Evolutionary conservation across 2,113 vertebrate genomes (phyloP).

Genomic region (Grallaria varia): DNA sequence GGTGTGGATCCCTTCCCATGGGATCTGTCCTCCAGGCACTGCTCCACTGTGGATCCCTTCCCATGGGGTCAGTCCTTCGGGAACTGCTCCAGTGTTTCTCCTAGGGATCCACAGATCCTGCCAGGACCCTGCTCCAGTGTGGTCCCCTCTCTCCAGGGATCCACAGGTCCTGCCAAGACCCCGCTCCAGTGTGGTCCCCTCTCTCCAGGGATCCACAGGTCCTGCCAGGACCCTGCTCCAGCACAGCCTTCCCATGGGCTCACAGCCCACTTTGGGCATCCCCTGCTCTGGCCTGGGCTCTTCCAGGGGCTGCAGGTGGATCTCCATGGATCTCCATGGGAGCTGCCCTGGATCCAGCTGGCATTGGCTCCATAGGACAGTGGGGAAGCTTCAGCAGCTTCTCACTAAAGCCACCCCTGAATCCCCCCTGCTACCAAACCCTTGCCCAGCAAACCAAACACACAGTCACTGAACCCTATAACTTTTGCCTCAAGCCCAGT

Average conservation of each 20-base stretch:
- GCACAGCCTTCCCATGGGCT: background rate
- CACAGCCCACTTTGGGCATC: background rate
- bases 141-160: background rate
- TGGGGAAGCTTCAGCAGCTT: background rate
- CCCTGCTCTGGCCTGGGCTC: background rate
- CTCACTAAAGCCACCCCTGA: background rate
- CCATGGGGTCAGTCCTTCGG: background rate
- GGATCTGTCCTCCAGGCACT: background rate
- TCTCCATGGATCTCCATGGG: background rate
- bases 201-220: background rate
- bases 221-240: background rate
- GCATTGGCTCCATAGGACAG: fast-evolving
- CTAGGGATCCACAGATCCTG: no score
- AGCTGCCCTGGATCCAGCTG: fast-evolving
- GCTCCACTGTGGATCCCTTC: background rate
- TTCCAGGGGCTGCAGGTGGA: background rate
- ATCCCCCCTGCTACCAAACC: background rate
- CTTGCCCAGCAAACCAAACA: background rate
- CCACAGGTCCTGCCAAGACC: background rate
- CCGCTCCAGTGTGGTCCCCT: background rate
- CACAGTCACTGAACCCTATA: background rate
- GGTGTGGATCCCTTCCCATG: background rate
- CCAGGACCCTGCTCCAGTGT: background rate
- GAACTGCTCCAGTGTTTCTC: background rate
- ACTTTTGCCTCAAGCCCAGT: background rate